Percentiles rank a stretch among this genome's conserved stretches.
phyloP scores from a whole-genome alignment of 2,113 vertebrate species.

The Catagonus wagneri region DNA sequence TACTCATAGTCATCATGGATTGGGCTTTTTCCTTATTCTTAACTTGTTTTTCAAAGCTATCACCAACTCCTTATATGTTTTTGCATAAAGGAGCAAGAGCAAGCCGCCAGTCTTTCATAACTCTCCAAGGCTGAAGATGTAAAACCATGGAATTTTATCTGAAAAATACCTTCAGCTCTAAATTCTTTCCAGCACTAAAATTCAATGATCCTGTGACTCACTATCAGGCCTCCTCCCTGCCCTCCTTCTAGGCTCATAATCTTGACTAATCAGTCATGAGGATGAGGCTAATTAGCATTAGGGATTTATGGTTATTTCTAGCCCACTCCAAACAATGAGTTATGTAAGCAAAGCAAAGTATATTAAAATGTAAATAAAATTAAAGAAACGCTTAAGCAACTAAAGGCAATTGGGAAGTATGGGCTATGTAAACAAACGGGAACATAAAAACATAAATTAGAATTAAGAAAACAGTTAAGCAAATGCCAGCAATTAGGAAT shows the following conservation, averaged over 20 bases:
- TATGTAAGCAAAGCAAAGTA: conserved; percentile 78
- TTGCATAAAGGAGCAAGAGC: conserved; percentile 49
- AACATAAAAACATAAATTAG: conserved; percentile 82
- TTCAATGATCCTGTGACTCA: conserved; percentile 70
- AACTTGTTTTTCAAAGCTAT: conserved; percentile 71
- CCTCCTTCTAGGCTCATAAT: conserved; percentile 76
- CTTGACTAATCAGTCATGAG: conserved; percentile 81
- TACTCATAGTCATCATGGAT: conserved; percentile 52
- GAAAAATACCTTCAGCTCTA: conserved; percentile 43
- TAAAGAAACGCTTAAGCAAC: conserved; percentile 81
- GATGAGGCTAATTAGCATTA: conserved; percentile 77
- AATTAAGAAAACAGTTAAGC: conserved; percentile 82
- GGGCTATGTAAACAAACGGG: conserved; percentile 77
- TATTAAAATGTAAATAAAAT: conserved; percentile 83
- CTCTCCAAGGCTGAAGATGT: background rate
- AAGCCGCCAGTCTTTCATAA: conserved; percentile 53
- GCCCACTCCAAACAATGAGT: conserved; percentile 73
- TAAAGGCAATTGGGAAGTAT: conserved; percentile 82
- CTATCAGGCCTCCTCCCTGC: conserved; percentile 58
- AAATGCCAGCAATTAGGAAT: conserved; percentile 80
- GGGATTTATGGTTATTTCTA: conserved; percentile 81
- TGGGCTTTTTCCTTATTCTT: conserved; percentile 68
- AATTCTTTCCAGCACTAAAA: conserved; percentile 68
- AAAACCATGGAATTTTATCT: conserved; percentile 50
- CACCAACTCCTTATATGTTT: conserved; percentile 56